These are phyloP conservation scores for Drosophila aff. DNA, from an alignment of 1,140 invertebrate species.

Conservation along the genomic window DNA sequence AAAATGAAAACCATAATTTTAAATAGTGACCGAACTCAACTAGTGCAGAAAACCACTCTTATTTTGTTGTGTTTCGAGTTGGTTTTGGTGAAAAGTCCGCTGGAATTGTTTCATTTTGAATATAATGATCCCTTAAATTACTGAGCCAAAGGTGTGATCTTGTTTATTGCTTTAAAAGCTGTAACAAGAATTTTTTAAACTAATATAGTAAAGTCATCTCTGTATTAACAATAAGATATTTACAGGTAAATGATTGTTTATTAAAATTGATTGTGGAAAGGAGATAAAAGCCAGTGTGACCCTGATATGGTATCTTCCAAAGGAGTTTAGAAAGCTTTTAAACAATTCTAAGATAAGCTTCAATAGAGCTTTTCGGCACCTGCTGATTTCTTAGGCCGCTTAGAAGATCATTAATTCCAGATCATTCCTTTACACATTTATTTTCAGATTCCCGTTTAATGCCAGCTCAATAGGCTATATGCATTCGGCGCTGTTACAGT, in stretches of 20 bases:
- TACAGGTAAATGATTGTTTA: neutral
- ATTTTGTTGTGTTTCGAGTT: neutral
- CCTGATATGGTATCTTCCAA: neutral
- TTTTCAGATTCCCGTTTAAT: neutral
- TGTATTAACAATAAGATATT: neutral
- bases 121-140: constrained; percentile 5
- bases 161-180: constrained; percentile 5
- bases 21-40: constrained; percentile 4
- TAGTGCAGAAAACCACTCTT: neutral
- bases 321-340: neutral
- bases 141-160: neutral
- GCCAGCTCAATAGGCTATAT: constrained; percentile 9
- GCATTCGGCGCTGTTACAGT: constrained; percentile 18
- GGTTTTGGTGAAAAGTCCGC: neutral
- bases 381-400: neutral
- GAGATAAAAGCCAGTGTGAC: neutral
- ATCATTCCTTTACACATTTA: constrained; percentile 4
- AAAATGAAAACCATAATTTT: constrained; percentile 52
- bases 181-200: neutral
- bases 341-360: neutral
- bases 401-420: constrained; percentile 5
- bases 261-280: neutral
- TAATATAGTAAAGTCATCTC: neutral
- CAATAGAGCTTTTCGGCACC: neutral
- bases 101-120: neutral